A percentile compares a stretch with the other conserved stretches of the same genome.
phyloP scores from a whole-genome alignment of 2,113 vertebrate genomes.

The Gallinago jamesoni region DNA sequence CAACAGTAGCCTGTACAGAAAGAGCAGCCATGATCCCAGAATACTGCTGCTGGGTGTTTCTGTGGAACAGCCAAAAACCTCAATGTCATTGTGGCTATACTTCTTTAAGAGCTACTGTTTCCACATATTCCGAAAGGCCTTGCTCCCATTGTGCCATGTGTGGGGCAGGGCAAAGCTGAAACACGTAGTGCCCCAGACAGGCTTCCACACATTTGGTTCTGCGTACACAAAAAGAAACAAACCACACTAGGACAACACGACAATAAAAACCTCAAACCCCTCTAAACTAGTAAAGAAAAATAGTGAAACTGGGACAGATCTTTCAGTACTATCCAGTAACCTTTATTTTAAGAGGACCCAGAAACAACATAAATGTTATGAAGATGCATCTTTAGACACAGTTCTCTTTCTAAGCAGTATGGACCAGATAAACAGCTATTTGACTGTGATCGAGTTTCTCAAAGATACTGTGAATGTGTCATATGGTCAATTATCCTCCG shows the following conservation, averaged over 20 bases:
- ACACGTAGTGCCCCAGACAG: rapidly evolving
- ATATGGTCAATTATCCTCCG: neutral
- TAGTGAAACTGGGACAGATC: neutral
- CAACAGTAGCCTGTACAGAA: neutral
- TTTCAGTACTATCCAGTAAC: neutral
- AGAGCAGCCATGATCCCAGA: neutral
- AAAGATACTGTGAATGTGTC: neutral
- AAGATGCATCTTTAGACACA: neutral
- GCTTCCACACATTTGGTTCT: neutral
- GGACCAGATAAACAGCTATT: neutral
- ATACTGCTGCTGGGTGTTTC: neutral
- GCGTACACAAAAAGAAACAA: neutral
- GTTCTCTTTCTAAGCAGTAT: neutral
- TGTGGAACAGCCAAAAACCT: neutral
- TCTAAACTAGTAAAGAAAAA: neutral
- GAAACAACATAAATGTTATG: neutral
- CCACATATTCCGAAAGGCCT: neutral
- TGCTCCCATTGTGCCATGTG: neutral
- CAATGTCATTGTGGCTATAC: neutral
- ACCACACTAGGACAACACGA: neutral
- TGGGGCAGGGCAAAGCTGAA: neutral
- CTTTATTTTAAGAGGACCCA: neutral
- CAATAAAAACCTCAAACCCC: neutral
- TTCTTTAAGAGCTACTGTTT: neutral
- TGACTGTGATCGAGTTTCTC: neutral